phyloP scores from a whole-genome alignment of 2,888 invertebrate genomes.

The Limnephilus rhombicus region DNA sequence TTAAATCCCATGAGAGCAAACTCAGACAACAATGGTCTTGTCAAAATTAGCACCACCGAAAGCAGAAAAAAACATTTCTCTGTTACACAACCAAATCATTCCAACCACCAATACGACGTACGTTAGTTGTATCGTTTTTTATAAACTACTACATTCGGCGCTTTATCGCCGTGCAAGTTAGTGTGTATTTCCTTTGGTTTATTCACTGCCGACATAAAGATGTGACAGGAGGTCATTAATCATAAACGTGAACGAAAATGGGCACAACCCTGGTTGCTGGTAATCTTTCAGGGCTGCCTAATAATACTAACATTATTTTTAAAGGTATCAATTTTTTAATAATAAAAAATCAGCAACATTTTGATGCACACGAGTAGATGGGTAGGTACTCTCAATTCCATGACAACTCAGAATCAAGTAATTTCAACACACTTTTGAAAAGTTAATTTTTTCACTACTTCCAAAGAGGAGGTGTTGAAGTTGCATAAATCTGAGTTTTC shows the following conservation, averaged over 20 bases:
- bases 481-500: no score
- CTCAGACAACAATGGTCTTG: neutral
- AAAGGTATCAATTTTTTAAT: no score
- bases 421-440: no score
- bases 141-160: slow-evolving; percentile 24
- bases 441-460: no score
- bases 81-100: slow-evolving; percentile 20
- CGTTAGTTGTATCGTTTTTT: neutral
- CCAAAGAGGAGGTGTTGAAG: no score
- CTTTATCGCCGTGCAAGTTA: slow-evolving; percentile 62
- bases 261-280: slow-evolving; percentile 29
- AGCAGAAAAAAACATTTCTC: neutral
- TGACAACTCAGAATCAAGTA: no score
- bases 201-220: slow-evolving; percentile 65
- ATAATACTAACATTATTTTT: neutral
- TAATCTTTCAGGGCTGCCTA: neutral
- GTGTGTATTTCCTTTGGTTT: slow-evolving; percentile 65
- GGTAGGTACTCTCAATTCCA: no score
- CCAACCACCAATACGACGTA: neutral
- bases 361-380: no score
- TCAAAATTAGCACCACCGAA: slow-evolving; percentile 1
- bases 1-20: neutral
- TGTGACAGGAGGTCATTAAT: slow-evolving; percentile 65
- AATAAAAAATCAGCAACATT: no score
- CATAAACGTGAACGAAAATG: slow-evolving; percentile 51